These are phyloP conservation scores for Chymomyza caudatula DNA, from an alignment of 2,888 invertebrate genomes.

Conservation along the genomic window DNA sequence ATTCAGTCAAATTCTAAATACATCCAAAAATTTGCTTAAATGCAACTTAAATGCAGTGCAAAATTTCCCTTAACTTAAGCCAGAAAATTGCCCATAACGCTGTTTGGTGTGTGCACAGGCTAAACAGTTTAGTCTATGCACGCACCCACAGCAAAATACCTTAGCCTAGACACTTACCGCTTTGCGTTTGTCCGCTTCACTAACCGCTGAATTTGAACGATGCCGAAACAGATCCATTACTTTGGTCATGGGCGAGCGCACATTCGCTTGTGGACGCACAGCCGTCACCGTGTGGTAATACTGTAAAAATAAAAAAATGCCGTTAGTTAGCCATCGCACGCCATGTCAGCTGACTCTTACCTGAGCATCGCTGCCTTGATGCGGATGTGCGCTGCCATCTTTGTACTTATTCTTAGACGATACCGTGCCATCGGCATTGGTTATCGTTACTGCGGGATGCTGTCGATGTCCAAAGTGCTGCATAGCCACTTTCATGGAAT, in stretches of 20 bases:
- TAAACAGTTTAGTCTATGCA: not conserved
- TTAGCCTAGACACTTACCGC: constrained; percentile 80
- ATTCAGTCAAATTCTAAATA: not conserved
- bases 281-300: constrained; percentile 87
- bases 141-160: not conserved
- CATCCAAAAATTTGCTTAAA: too few species aligned
- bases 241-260: constrained; percentile 89
- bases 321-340: constrained; percentile 76
- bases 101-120: constrained; percentile 17
- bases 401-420: constrained; percentile 79
- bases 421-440: constrained; percentile 66
- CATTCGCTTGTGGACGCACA: constrained; percentile 80
- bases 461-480: constrained; percentile 79
- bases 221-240: constrained; percentile 94
- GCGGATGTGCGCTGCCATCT: constrained; percentile 86
- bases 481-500: constrained; percentile 90
- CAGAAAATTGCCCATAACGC: not conserved
- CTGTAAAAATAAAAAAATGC: constrained; percentile 72
- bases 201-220: constrained; percentile 85
- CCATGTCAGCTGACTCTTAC: constrained; percentile 38
- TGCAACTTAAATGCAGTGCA: too few species aligned
- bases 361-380: constrained; percentile 81
- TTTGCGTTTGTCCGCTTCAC: constrained; percentile 85
- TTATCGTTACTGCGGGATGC: constrained; percentile 75
- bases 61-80: not conserved